Evolutionary conservation across 2,888 invertebrate genomes (phyloP).

Genomic region (Dioctria linearis): DNA sequence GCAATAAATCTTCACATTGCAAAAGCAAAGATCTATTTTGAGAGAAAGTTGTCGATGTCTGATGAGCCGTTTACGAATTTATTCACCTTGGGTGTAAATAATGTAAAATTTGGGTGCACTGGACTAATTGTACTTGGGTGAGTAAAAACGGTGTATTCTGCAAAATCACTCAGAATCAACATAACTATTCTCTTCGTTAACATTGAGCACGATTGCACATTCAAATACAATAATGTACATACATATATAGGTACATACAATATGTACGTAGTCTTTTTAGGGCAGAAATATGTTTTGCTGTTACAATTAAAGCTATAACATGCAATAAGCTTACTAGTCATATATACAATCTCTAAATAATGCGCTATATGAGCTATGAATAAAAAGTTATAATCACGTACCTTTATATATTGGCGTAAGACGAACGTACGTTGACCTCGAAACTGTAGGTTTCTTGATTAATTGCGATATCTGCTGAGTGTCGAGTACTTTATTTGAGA

Average conservation of each 20-base stretch:
- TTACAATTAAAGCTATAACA: not conserved
- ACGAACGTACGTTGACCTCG: slow-evolving; percentile 20
- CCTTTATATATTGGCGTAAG: slow-evolving; percentile 2
- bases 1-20: slow-evolving; percentile 28
- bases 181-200: too few species aligned
- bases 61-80: not conserved
- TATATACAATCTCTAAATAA: too few species aligned
- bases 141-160: not conserved
- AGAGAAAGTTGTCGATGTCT: slow-evolving; percentile 16
- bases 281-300: too few species aligned
- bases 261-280: too few species aligned
- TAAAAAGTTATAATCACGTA: slow-evolving; percentile 19
- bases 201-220: too few species aligned
- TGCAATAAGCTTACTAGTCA: not conserved
- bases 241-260: too few species aligned
- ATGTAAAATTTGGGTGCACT: slow-evolving; percentile 30
- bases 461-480: slow-evolving; percentile 20
- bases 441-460: slow-evolving; percentile 45
- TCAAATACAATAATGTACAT: too few species aligned
- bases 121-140: slow-evolving; percentile 1
- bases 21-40: not conserved
- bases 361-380: not conserved
- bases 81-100: not conserved
- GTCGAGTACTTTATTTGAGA: slow-evolving; percentile 21
- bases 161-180: too few species aligned